phyloP scores from a whole-genome alignment of 2,797 vertebrate genomes.

The Hozukius guyotensis region DNA sequence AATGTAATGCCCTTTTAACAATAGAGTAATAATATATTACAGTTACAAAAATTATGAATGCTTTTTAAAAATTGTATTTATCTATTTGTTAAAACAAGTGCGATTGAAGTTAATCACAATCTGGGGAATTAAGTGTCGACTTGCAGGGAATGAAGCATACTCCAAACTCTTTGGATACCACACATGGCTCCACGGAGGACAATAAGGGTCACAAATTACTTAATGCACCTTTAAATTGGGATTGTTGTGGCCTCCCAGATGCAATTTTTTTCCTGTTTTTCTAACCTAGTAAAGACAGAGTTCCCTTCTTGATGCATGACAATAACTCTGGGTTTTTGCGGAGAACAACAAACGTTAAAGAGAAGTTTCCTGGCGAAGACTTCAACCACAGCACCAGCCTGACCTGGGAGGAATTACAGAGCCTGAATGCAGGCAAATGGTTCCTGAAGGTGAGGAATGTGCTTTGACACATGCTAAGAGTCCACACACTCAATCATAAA shows the following conservation, averaged over 20 bases:
- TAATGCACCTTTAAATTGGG: not conserved
- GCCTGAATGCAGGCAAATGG: slow-evolving; percentile 91
- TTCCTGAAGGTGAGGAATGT: slow-evolving; percentile 88
- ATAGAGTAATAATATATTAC: too few species aligned
- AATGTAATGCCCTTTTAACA: too few species aligned
- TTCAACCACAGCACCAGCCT: slow-evolving; percentile 72
- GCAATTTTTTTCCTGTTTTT: not conserved
- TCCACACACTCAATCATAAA: not conserved
- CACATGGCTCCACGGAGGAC: not conserved
- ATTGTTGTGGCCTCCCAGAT: not conserved
- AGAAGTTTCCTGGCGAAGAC: slow-evolving; percentile 72
- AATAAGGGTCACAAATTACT: not conserved
- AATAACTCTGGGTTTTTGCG: slow-evolving; percentile 70
- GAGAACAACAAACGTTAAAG: slow-evolving; percentile 88
- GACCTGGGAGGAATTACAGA: slow-evolving; percentile 84
- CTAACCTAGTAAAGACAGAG: slow-evolving; percentile 81
- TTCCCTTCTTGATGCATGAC: slow-evolving; percentile 95
- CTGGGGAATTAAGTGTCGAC: too few species aligned
- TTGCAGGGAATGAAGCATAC: not conserved
- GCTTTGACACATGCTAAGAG: not conserved
- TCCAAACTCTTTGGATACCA: not conserved
- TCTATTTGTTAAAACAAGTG: too few species aligned
- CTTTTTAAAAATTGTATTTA: too few species aligned
- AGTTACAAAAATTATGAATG: too few species aligned
- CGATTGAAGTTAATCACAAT: too few species aligned